Percentiles rank a stretch among this genome's conserved stretches.
Conservation (phyloP, 2,113 vertebrate genomes). For the Actenoides hombroni region DNA sequence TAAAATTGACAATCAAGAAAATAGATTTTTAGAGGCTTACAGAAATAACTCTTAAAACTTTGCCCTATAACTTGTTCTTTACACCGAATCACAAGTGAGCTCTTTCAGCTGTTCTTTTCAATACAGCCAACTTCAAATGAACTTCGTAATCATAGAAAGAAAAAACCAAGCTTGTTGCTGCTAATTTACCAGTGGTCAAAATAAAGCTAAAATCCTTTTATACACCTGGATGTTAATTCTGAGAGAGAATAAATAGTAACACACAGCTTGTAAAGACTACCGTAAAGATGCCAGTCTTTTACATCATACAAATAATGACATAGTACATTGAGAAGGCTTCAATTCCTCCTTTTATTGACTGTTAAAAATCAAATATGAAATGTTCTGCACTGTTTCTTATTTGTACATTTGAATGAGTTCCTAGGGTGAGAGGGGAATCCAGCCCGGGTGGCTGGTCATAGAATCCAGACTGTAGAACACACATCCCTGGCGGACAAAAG, state of each 20-base stretch:
- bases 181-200: neutral
- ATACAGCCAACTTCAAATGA: neutral
- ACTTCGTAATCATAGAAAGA: neutral
- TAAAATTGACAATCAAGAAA: neutral
- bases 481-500: neutral
- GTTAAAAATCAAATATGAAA: neutral
- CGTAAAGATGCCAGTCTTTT: neutral
- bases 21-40: neutral
- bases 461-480: neutral
- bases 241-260: neutral
- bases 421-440: neutral
- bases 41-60: neutral
- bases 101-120: neutral
- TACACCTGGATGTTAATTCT: neutral
- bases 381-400: neutral
- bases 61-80: neutral
- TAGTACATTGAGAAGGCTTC: neutral
- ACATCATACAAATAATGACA: fast-evolving
- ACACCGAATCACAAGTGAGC: neutral
- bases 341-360: neutral
- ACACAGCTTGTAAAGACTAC: neutral
- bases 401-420: neutral
- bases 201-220: neutral
- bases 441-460: neutral
- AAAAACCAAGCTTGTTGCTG: neutral